These are phyloP conservation scores for Archivesica marissinica DNA, from an alignment of 1,140 invertebrate genomes.

Conservation along the genomic window DNA sequence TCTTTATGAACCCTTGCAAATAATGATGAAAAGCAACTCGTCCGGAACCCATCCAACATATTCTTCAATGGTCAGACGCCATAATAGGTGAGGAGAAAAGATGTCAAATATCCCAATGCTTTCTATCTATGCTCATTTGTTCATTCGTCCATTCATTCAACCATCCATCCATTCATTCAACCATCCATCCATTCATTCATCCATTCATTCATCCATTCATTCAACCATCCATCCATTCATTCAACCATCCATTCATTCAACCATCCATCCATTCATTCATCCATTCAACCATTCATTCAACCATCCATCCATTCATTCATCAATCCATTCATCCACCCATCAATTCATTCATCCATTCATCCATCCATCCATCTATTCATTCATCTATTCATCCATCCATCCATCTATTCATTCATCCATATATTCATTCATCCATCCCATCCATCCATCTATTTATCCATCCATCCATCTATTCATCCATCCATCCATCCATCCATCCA, in stretches of 20 bases:
- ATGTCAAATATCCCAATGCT: not conserved
- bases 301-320: no score
- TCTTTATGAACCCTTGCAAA: not conserved
- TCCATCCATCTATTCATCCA: not conserved
- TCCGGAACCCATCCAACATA: not conserved
- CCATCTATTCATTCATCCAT: no score
- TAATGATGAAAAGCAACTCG: not conserved
- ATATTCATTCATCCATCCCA: no score
- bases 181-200: not conserved
- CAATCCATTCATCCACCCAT: no score
- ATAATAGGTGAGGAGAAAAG: slow-evolving; percentile 5
- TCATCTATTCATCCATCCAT: no score
- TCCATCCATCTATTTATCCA: no score
- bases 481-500: not conserved
- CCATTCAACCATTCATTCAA: no score
- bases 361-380: no score
- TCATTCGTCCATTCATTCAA: not conserved
- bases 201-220: not conserved
- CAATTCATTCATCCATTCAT: no score
- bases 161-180: not conserved
- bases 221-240: not conserved
- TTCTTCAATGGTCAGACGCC: not conserved
- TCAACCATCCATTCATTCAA: no score
- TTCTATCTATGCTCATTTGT: not conserved
- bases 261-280: no score